Evolutionary conservation across 2,888 invertebrate genomes (phyloP), one percentile per base, ranked within the genome.

Genomic region (Campopleginae sp.): DNA sequence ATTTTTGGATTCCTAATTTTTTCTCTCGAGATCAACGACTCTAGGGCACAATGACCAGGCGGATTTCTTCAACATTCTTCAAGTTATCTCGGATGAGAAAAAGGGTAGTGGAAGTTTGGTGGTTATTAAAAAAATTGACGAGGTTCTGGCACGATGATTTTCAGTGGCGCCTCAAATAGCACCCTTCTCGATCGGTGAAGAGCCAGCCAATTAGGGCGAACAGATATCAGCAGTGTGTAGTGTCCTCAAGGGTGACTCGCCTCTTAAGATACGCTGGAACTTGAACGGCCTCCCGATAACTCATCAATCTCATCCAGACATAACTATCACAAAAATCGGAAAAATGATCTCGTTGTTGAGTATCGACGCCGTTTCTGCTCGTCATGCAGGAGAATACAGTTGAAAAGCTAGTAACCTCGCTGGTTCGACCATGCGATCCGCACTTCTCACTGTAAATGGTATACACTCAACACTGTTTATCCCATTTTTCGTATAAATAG

Each of bases 171-270:
- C 96, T 86, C 96, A 96, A 94, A 96, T 96, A 90, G 94, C 95
- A 90, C 96, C 96, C 68, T 95, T 96, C 93, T 95, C 95, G 88
- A 96, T 96, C 91, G 96, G 95, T 85, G 96, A 96, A 75, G 96
- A 96, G 89, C 95, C 96, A 77, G 96, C 96, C n/a, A 97, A 97
- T 91, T 96, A 96, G 92, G 96, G 97, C 79, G 97, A 97, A 90
- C 96, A 96, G 94, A 96, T 96, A 31, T 96, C 96, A 17, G 95
- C 96, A 80, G 95, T 96, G 82, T 97, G 97, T 94, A 96, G 96
- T 79, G 95, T 97, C 74, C 95, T 95, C 90, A 97, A 97, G 92
- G 97, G 98, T 78, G 98, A 98, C 93, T 95, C 96, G 87, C 98
- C 98, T 1, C 95, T 98, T 76, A 95, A 96, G 89, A 95, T 97